Percentiles rank a stretch among this genome's conserved stretches.
Conservation (phyloP, 2,797 vertebrate genomes). For the Molothrus ater region DNA sequence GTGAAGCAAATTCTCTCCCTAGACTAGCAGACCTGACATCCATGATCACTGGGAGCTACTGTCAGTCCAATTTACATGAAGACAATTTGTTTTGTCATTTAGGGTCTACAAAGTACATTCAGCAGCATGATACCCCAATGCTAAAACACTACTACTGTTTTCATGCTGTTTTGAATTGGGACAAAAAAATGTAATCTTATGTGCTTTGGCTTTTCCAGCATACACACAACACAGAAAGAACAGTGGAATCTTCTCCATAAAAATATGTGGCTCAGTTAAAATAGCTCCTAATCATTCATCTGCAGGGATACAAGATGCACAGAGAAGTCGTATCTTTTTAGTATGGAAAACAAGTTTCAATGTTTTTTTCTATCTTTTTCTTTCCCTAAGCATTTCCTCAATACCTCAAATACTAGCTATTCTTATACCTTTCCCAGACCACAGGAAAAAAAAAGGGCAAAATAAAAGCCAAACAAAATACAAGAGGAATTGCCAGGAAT, state of each 20-base stretch:
- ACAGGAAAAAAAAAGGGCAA: neutral
- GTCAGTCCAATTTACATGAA: slow-evolving; percentile 35
- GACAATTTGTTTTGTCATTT: slow-evolving; percentile 1
- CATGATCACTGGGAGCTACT: slow-evolving; percentile 33
- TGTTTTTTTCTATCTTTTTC: neutral
- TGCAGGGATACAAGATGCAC: slow-evolving; percentile 28
- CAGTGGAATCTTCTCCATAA: slow-evolving; percentile 28
- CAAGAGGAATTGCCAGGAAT: slow-evolving; percentile 80
- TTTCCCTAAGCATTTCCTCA: neutral
- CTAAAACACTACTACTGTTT: slow-evolving; percentile 1
- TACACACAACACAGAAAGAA: slow-evolving; percentile 2
- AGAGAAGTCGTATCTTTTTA: neutral
- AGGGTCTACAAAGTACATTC: neutral
- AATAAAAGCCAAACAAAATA: slow-evolving; percentile 78
- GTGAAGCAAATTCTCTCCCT: slow-evolving; percentile 10
- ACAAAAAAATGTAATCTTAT: slow-evolving; percentile 14
- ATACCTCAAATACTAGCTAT: slow-evolving; percentile 10
- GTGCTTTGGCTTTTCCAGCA: neutral
- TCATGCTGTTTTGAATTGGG: slow-evolving; percentile 16
- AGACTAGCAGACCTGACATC: neutral
- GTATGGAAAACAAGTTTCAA: slow-evolving; percentile 5
- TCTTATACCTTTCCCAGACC: slow-evolving; percentile 6
- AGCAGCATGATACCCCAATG: neutral
- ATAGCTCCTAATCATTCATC: slow-evolving; percentile 44
- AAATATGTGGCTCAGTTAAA: slow-evolving; percentile 38